Evolutionary conservation across 2,113 vertebrate genomes (phyloP).

Genomic region (Saimiri boliviensis): DNA sequence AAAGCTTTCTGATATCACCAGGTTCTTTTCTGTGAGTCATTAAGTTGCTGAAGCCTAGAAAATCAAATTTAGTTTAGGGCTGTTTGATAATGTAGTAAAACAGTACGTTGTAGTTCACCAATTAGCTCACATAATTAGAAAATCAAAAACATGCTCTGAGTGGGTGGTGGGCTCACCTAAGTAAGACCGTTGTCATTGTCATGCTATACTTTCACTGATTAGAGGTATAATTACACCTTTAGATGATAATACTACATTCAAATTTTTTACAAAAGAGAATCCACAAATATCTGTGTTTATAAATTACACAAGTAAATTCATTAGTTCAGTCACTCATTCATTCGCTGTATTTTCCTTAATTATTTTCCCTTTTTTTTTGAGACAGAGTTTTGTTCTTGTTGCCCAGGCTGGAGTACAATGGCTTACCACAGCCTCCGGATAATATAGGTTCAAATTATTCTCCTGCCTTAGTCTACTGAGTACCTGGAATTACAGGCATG

Average conservation of each 20-base stretch:
- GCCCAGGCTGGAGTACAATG: no score
- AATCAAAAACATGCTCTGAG: slow-evolving; percentile 31
- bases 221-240: neutral
- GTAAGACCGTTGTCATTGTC: neutral
- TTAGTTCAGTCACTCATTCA: neutral
- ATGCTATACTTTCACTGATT: neutral
- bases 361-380: neutral
- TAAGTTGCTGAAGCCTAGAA: slow-evolving; percentile 62
- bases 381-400: no score
- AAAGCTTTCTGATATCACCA: slow-evolving; percentile 40
- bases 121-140: slow-evolving; percentile 61
- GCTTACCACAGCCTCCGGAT: no score
- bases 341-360: neutral
- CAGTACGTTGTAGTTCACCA: slow-evolving; percentile 64
- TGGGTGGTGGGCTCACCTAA: neutral
- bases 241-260: neutral
- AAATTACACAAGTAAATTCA: neutral
- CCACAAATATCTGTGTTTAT: neutral
- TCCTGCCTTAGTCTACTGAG: no score
- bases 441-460: no score
- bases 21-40: slow-evolving; percentile 50
- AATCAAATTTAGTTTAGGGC: slow-evolving; percentile 61
- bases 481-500: no score
- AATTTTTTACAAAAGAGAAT: neutral
- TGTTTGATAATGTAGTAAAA: slow-evolving; percentile 55